Percentiles rank a stretch among this genome's conserved stretches.
Conservation (phyloP, 2,113 vertebrate species). For the Pluvialis apricaria region DNA sequence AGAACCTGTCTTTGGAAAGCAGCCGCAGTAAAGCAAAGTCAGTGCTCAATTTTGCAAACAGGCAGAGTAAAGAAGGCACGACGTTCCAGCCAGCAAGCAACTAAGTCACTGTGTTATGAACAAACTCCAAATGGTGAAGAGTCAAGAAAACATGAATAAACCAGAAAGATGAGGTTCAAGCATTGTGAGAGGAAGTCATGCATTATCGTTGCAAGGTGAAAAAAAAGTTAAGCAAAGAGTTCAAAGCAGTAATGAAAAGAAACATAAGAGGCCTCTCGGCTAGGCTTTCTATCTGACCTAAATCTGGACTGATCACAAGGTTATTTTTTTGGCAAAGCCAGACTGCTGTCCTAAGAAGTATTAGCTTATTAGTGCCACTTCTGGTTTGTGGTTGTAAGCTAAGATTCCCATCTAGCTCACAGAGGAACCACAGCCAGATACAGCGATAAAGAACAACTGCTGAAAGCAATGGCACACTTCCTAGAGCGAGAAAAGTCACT, state of each 20-base stretch:
- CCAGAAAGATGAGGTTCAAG: not conserved
- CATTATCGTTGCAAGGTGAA: accelerated
- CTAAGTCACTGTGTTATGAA: not conserved
- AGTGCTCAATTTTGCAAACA: not conserved
- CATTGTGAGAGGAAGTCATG: not conserved
- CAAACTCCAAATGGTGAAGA: not conserved
- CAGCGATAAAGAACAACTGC: not conserved
- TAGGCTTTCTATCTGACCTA: not conserved
- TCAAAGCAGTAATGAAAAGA: not conserved
- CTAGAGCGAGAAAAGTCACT: not conserved
- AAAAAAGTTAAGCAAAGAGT: not conserved
- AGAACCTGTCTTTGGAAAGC: not conserved
- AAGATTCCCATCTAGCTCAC: not conserved
- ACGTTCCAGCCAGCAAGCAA: not conserved
- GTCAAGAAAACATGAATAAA: not conserved
- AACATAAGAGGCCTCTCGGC: not conserved
- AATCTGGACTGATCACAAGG: not conserved
- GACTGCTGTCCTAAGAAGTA: not conserved
- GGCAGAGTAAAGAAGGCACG: not conserved
- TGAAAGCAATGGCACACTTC: accelerated
- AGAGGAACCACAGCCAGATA: not conserved
- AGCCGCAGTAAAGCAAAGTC: not conserved
- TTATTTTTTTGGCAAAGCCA: not conserved
- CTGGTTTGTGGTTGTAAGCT: not conserved
- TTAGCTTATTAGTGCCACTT: not conserved